These are phyloP conservation scores for Porites evermanni DNA, from an alignment of 92 coral and sea anemone species.

Conservation along the genomic window DNA sequence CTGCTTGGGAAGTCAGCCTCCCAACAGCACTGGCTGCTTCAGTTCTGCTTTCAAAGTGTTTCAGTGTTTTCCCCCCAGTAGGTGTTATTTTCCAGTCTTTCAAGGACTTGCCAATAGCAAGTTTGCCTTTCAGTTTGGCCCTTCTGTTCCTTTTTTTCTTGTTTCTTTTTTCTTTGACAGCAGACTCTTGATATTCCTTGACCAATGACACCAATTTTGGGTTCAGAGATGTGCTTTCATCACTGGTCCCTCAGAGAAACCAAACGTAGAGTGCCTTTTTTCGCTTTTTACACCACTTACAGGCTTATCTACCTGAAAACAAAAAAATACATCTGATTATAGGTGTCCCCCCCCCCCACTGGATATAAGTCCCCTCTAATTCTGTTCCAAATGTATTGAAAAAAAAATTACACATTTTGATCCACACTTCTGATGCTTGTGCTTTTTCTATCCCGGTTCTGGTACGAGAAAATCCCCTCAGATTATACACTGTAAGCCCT, in stretches of 20 bases:
- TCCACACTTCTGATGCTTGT: too few species aligned
- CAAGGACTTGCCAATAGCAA: conserved; percentile 22
- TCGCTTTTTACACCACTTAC: conserved; percentile 20
- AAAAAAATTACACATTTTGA: too few species aligned
- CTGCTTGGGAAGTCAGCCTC: conserved; percentile 13
- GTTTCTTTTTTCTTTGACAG: conserved; percentile 18
- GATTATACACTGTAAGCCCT: too few species aligned
- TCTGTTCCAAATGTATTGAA: too few species aligned
- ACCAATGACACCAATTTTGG: neutral
- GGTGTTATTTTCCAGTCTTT: neutral
- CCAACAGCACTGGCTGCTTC: conserved; percentile 48
- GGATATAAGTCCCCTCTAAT: too few species aligned
- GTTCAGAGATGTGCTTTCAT: neutral
- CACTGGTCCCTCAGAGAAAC: neutral
- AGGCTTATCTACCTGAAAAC: neutral
- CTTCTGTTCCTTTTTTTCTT: conserved; percentile 9
- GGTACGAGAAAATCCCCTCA: too few species aligned
- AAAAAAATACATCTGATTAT: too few species aligned
- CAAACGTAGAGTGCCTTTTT: conserved; percentile 5
- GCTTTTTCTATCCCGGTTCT: too few species aligned
- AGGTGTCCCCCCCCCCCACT: too few species aligned
- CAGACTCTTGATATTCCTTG: neutral
- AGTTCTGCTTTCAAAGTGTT: conserved; percentile 11
- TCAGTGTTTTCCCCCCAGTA: conserved; percentile 21
- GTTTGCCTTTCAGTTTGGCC: neutral